A percentile compares a stretch with the other conserved stretches of the same genome.
Conservation (phyloP, 2,888 invertebrate genomes). For the Tolmerus cingulatus region DNA sequence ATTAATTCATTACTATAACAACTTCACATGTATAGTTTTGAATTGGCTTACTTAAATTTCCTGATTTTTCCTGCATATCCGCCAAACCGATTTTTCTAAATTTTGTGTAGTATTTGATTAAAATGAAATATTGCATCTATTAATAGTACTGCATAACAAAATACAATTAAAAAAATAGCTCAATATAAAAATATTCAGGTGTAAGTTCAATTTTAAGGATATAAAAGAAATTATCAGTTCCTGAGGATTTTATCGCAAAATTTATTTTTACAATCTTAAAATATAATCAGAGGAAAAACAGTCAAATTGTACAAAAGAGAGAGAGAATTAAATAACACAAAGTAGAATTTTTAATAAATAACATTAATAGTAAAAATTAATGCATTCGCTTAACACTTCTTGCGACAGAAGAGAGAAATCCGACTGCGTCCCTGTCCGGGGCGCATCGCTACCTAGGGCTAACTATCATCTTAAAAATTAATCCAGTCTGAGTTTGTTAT, state of each 20-base stretch:
- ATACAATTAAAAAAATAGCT: no score
- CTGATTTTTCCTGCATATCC: no score
- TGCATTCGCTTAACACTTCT: constrained; percentile 6
- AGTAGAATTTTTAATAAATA: constrained; percentile 35
- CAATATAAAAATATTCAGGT: no score
- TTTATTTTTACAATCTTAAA: constrained; percentile 18
- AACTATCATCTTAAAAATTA: background rate
- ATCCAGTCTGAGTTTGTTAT: constrained; percentile 10
- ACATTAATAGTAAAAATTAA: constrained; percentile 26
- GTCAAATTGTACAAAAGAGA: constrained; percentile 29
- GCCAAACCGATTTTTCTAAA: no score
- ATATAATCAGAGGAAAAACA: constrained; percentile 10
- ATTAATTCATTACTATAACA: no score
- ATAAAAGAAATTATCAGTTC: background rate
- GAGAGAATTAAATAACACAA: constrained; percentile 33
- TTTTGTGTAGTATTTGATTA: no score
- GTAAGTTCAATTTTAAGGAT: background rate
- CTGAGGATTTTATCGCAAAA: constrained; percentile 2
- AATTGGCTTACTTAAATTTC: no score
- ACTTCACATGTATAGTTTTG: no score
- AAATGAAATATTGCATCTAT: no score
- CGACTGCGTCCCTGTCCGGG: background rate
- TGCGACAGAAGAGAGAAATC: background rate
- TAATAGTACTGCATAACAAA: no score
- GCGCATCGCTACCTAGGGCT: background rate